Evolutionary conservation across 2,113 vertebrate genomes (phyloP).

Genomic region (human (Homo sapiens)): GRCh38 chr16:81678001-81678500

Average conservation of each 20-base stretch:
- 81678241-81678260: fast-evolving
- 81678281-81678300: constrained; percentile 98
- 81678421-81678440: constrained; percentile 94
- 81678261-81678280: constrained; percentile 89
- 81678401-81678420: constrained; percentile 87
- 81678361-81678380: constrained; percentile 90
- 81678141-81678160: neutral
- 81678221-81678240: neutral
- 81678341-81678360: constrained; percentile 94
- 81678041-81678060: neutral
- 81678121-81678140: neutral
- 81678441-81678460: constrained; percentile 98
- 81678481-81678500: constrained; percentile 89
- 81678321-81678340: constrained; percentile 97
- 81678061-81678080: neutral
- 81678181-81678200: fast-evolving
- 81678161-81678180: fast-evolving
- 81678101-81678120: no score
- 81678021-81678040: fast-evolving
- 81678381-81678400: constrained; percentile 89
- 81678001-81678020: fast-evolving
- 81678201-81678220: no score
- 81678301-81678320: constrained; percentile 98
- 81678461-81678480: constrained; percentile 94
- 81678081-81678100: neutral